Base-by-base conservation (phyloP, 2,888 invertebrate species). In the Tenthredo distinguenda region DNA sequence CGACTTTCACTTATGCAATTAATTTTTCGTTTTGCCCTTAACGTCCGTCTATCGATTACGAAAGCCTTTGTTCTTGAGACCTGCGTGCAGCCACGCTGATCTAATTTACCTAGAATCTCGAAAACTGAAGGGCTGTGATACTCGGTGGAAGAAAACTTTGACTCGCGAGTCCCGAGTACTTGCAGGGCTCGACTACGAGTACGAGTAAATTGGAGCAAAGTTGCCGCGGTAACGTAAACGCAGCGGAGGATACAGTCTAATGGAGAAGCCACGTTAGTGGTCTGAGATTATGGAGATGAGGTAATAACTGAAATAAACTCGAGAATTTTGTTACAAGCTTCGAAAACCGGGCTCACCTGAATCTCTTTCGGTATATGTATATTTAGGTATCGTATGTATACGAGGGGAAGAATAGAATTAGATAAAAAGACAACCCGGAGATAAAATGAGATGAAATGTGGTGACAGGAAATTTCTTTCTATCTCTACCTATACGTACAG, bases 271-370 rank as follows among this genome's bases (percentile, higher is more conserved):
- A 26, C 74, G 43, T 40, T 43, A 40, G 40, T 74, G 74, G 43
- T 26, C 74, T 43, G 43, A 43, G 74, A 40, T 74, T 74, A 74
- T 74, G 74, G 74, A 74, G 43, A 74, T 74, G 15, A 40, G 43
- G 74, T 40, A 74, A 74, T 40, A 43, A 43, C 74, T 10, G 74
- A 43, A 43, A 74, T 47, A 74, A 74, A 74, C 74, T 21, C 43
- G 21, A 15, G 3, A 43, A 74, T 34, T 74, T 47, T 31, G 74
- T 47, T 74, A 12, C 26, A 21, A 74, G 68, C 26, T 7, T 40
- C 15, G 74, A 74, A 40, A n/a, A 74, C n/a, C 43, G 43, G 6
- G 21, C 21, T 5, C 21, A 47, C 15, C 15, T 47, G 47, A 74
- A 74, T 74, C 43, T 74, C 15, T 74, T 74, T 74, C 15, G 43